These are phyloP conservation scores for Polyommatus iphigenia DNA, from an alignment of 2,888 invertebrate species.

Conservation along the genomic window DNA sequence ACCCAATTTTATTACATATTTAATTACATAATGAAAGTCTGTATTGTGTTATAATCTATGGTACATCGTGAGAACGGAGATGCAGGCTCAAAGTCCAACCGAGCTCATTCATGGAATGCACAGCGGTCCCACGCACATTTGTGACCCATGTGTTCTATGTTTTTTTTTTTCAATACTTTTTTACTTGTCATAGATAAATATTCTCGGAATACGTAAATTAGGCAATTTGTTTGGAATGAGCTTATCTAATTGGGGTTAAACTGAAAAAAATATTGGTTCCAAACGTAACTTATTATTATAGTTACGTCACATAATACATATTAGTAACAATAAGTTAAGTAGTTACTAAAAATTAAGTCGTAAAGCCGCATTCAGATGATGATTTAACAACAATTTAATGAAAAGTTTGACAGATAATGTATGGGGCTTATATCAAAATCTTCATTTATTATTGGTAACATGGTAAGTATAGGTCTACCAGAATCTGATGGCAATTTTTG, in stretches of 20 bases:
- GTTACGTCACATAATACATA: too few relatives aligned
- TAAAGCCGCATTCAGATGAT: too few relatives aligned
- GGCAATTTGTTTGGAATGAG: slow-evolving; percentile 16
- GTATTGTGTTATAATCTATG: slow-evolving; percentile 53
- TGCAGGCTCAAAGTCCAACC: slow-evolving; percentile 57
- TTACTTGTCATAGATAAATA: slow-evolving; percentile 27
- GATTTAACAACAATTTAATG: too few relatives aligned
- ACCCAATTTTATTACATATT: slow-evolving; percentile 18
- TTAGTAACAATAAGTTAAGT: too few relatives aligned
- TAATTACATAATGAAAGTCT: slow-evolving; percentile 30
- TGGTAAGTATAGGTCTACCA: too few relatives aligned
- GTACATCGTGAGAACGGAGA: slow-evolving; percentile 66
- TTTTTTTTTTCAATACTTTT: slow-evolving; percentile 28
- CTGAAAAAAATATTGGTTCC: neutral
- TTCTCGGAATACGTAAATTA: slow-evolving; percentile 11
- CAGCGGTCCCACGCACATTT: slow-evolving; percentile 67
- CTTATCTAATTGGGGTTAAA: slow-evolving; percentile 5
- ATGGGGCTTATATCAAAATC: too few relatives aligned
- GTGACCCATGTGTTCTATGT: slow-evolving; percentile 59
- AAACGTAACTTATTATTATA: neutral
- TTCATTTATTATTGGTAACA: too few relatives aligned
- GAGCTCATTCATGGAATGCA: slow-evolving; percentile 65
- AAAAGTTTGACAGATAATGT: too few relatives aligned
- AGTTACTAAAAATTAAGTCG: too few relatives aligned
- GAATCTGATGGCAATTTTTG: too few relatives aligned